These are phyloP conservation scores for Syngnathus scovelli DNA, from an alignment of 2,113 vertebrate genomes.

Conservation along the genomic window DNA sequence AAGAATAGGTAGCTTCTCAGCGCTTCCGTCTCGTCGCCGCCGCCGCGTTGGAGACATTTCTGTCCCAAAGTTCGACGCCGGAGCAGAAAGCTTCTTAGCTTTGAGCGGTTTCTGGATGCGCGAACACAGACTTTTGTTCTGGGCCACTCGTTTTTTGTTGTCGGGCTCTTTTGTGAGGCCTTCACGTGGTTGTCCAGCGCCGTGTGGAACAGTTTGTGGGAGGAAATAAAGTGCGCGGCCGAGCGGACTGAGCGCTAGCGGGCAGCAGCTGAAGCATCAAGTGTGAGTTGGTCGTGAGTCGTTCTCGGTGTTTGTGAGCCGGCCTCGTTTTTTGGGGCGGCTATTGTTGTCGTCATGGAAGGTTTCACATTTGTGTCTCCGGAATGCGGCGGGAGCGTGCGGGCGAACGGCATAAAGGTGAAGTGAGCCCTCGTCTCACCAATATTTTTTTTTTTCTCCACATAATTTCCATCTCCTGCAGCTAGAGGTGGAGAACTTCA, in stretches of 20 bases:
- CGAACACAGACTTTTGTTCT: conserved; percentile 26
- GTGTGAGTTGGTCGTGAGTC: conserved; percentile 31
- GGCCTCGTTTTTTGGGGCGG: neutral
- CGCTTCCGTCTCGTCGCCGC: conserved; percentile 33
- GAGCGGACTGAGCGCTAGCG: neutral
- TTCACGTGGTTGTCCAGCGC: conserved; percentile 53
- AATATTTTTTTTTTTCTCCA: neutral
- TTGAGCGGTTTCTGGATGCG: conserved; percentile 59
- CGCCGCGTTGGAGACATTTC: conserved; percentile 27
- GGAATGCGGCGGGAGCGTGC: neutral
- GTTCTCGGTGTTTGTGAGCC: fast-evolving
- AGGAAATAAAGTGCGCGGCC: conserved; percentile 53
- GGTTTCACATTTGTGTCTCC: conserved; percentile 12
- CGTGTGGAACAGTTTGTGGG: conserved; percentile 43
- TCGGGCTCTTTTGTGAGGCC: conserved; percentile 44
- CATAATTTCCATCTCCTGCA: conserved; percentile 41
- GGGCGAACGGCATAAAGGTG: conserved; percentile 29
- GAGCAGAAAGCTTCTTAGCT: conserved; percentile 17
- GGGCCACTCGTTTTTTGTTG: conserved; percentile 46
- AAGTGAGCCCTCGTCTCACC: neutral
- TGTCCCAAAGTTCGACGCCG: conserved; percentile 9
- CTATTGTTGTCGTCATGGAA: conserved; percentile 22
- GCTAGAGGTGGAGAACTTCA: conserved; percentile 99
- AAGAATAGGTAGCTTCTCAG: conserved; percentile 31
- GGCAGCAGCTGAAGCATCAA: neutral